Conservation (phyloP, 2,113 vertebrate genomes). For the Benitochromis conjunctus region DNA sequence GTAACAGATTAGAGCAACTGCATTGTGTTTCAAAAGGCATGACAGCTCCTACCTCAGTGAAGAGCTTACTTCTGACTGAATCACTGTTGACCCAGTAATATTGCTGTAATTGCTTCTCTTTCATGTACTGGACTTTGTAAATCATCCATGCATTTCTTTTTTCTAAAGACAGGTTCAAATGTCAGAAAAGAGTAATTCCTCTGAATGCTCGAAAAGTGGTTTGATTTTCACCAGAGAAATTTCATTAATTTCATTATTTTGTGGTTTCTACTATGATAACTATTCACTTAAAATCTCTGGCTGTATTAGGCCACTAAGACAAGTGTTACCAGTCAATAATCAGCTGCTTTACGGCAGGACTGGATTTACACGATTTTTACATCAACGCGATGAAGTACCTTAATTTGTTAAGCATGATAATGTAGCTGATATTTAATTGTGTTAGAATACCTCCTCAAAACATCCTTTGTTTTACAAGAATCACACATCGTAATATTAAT, state of each 20-base stretch:
- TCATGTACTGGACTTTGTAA: not conserved
- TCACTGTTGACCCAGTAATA: slow-evolving; percentile 9
- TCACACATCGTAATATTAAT: not conserved
- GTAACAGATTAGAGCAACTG: not conserved
- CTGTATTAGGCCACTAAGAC: not conserved
- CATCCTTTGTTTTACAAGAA: not conserved
- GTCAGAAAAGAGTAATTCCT: not conserved
- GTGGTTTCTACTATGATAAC: not conserved
- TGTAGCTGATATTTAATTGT: not conserved
- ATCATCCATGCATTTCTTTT: not conserved
- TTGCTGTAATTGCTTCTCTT: not conserved
- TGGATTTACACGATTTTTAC: not conserved
- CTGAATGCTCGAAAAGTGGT: not conserved
- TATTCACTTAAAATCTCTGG: not conserved
- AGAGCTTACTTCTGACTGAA: not conserved
- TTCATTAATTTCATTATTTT: not conserved
- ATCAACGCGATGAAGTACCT: not conserved
- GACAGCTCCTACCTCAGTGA: not conserved
- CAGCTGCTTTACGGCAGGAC: not conserved
- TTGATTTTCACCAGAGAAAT: not conserved
- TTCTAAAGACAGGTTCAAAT: not conserved
- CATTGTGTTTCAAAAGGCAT: not conserved
- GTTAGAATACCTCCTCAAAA: not conserved
- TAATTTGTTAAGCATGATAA: not conserved
- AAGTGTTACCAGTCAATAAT: not conserved